Evolutionary conservation across 2,888 invertebrate genomes (phyloP).

Genomic region (Sceliomorpha sp.): DNA sequence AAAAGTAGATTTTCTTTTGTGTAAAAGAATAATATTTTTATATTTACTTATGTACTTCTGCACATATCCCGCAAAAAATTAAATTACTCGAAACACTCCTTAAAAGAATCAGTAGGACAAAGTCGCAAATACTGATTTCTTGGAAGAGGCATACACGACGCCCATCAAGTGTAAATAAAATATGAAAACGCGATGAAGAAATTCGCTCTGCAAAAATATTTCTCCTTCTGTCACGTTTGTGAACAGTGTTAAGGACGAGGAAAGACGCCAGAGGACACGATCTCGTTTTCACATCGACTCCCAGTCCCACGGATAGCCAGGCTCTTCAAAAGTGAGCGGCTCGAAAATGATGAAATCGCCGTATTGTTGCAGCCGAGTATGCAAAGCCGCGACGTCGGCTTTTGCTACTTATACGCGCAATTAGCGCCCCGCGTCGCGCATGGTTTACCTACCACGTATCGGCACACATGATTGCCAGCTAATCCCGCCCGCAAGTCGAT

Average conservation of each 20-base stretch:
- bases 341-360: slow-evolving; percentile 44
- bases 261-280: slow-evolving; percentile 26
- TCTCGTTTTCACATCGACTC: slow-evolving; percentile 20
- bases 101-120: too few species aligned
- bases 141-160: too few species aligned
- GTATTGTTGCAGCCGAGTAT: slow-evolving; percentile 42
- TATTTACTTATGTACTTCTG: too few species aligned
- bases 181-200: too few species aligned
- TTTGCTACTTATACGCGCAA: slow-evolving; percentile 38
- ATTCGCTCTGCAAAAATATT: too few species aligned
- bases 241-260: slow-evolving; percentile 43
- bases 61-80: too few species aligned
- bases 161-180: too few species aligned
- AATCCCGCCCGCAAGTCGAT: slow-evolving; percentile 19
- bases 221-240: too few species aligned
- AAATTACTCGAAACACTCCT: too few species aligned
- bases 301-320: slow-evolving; percentile 40
- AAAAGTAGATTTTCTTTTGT: too few species aligned
- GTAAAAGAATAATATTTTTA: too few species aligned
- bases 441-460: slow-evolving; percentile 20
- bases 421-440: slow-evolving; percentile 42
- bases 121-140: too few species aligned
- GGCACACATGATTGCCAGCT: slow-evolving; percentile 11
- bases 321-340: slow-evolving; percentile 44
- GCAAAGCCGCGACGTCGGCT: slow-evolving; percentile 18